Percentiles rank a stretch among this genome's conserved stretches.
phyloP scores from a whole-genome alignment of 2,113 vertebrate genomes.

The Percina caprodes region DNA sequence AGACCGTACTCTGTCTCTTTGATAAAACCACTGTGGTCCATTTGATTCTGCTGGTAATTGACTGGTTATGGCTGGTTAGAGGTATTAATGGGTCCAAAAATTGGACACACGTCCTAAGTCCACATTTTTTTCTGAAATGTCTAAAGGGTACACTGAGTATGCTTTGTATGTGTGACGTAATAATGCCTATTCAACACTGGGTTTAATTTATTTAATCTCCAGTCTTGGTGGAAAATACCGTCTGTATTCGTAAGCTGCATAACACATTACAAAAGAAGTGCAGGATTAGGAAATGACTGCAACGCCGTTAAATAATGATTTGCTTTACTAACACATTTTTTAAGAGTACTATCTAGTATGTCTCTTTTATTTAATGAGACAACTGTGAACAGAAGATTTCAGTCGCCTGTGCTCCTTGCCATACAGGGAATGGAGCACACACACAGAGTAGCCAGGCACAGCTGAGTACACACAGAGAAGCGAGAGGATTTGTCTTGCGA shows the following conservation, averaged over 20 bases:
- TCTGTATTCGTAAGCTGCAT: conserved; percentile 17
- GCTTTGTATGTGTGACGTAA: not conserved
- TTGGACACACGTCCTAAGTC: not conserved
- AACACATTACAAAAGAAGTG: conserved; percentile 17
- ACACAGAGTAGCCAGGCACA: conserved; percentile 28
- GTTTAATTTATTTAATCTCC: conserved; percentile 25
- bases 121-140: conserved; percentile 11
- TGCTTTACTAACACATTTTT: conserved; percentile 18
- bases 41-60: conserved; percentile 44
- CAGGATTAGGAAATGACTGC: conserved; percentile 9
- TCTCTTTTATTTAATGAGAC: conserved; percentile 28
- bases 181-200: conserved; percentile 11
- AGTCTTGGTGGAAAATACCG: conserved; percentile 17
- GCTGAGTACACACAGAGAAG: conserved; percentile 22
- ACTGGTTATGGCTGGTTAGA: conserved; percentile 43
- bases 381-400: conserved; percentile 16
- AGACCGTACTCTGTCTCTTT: conserved; percentile 12
- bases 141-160: not conserved
- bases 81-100: conserved; percentile 25
- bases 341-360: conserved; percentile 4
- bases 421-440: conserved; percentile 5
- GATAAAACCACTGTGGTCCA: conserved; percentile 15
- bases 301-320: conserved; percentile 23
- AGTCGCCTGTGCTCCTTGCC: conserved; percentile 1
- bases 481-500: conserved; percentile 42